A percentile compares a stretch with the other conserved stretches of the same genome.
phyloP scores from a whole-genome alignment of 37 sponge, comb jelly and placozoan genomes.

The Mnemiopsis leidyi region DNA sequence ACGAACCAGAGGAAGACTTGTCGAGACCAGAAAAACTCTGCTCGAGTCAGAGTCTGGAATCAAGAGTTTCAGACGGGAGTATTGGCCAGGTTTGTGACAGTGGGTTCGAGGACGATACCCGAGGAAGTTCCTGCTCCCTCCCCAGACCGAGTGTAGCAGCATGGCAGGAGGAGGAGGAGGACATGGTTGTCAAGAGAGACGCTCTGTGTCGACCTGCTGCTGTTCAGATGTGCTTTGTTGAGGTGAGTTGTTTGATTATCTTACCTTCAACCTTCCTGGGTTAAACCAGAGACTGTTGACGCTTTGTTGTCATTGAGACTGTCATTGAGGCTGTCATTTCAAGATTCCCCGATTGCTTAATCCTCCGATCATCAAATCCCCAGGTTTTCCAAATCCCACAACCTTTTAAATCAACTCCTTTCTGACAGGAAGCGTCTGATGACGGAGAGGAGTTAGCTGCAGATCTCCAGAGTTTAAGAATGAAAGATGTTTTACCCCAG shows the following conservation, averaged over 20 bases:
- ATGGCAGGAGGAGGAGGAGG: not conserved
- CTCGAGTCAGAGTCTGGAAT: slow-evolving; percentile 45
- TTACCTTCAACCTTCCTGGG: no score
- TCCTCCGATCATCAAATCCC: no score
- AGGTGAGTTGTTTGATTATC: no score
- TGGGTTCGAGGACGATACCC: slow-evolving; percentile 56
- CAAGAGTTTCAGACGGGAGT: slow-evolving; percentile 35
- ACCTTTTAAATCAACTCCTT: no score
- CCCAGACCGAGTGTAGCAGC: not conserved
- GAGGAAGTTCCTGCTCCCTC: slow-evolving; percentile 33
- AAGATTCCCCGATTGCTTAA: no score
- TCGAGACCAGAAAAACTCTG: not conserved
- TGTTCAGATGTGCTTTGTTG: slow-evolving; percentile 62
- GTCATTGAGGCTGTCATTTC: no score
- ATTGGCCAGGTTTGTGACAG: slow-evolving; percentile 37
- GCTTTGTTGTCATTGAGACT: no score
- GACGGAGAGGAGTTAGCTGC: not conserved
- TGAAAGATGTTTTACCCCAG: not conserved
- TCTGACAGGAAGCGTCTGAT: not conserved
- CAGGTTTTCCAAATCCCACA: no score
- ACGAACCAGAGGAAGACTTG: not conserved
- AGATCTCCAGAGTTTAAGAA: not conserved
- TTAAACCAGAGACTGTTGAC: no score
- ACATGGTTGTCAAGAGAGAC: not conserved
- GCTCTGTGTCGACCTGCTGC: not conserved